Evolutionary conservation across 2,113 vertebrate genomes (phyloP), one percentile per base, ranked within the genome.

Genomic region (Garra rufa): DNA sequence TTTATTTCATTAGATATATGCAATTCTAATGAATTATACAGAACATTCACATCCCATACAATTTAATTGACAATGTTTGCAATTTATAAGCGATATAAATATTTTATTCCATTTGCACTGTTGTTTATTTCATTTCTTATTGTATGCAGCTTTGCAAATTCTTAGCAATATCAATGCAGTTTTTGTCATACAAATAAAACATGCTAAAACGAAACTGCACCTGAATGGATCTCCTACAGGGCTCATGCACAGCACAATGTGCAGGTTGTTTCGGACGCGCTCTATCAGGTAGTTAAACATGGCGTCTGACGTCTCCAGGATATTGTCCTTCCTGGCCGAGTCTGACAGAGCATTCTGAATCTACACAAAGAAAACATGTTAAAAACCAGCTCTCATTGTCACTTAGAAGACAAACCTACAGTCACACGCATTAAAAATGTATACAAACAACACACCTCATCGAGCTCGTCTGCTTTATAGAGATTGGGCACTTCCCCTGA

Each of bases 401-500:
- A 63, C 44, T 46, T 4, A 50, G 43, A 73, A 38, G 52, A 73
- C 76, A 70, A 15, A 9, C 48, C 3, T 46, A 79, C 6, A 59
- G 15, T 52, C 50, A 82, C 26, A 81, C 19, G 28, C 17, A 61
- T 46, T 1, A 69, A 30, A 80, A 67, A 46, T 14, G 28, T 41
- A 61, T 34, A 46, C 82, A 65, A 59, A 57, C 65, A 76, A n/a
- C 46, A 69, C 21, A 96, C 96, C 95, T 97, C 96, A 44, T 93
- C 95, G 87, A 96, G 95, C 76, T 97, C 96, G 1, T 97, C 96
- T 1, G 89, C 28, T 86, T 96, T 97, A 89, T 96, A 98, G 63
- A 98, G 95, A 85, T 96, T 97, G 19, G 96, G 96, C 71, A 97
- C 96, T 86, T 97, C 96, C 71, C 96, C 97, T 0, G 96, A 96